Conservation (phyloP, 2,888 invertebrate species). For the Drepana falcataria region DNA sequence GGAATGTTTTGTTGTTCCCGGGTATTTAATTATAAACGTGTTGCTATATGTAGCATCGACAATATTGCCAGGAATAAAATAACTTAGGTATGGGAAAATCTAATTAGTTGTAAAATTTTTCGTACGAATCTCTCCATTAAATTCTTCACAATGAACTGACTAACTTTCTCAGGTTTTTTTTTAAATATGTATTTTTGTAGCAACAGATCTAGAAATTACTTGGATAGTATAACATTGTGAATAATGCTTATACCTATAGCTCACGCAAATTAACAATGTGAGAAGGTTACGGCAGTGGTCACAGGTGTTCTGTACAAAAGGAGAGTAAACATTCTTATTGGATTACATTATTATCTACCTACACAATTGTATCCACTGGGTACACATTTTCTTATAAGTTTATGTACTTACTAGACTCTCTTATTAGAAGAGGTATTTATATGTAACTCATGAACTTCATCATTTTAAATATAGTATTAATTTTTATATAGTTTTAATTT, state of each 20-base stretch:
- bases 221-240: slow-evolving; percentile 8
- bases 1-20: slow-evolving; percentile 3
- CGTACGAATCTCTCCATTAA: too few relatives aligned
- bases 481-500: too few relatives aligned
- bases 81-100: too few relatives aligned
- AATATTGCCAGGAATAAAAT: too few relatives aligned
- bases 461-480: too few relatives aligned
- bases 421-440: not conserved
- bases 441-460: too few relatives aligned
- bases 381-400: slow-evolving; percentile 7
- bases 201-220: not conserved
- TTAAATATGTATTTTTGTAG: too few relatives aligned
- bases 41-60: too few relatives aligned
- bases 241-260: slow-evolving; percentile 16
- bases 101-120: too few relatives aligned
- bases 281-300: slow-evolving; percentile 39
- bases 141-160: too few relatives aligned
- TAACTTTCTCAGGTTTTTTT: too few relatives aligned
- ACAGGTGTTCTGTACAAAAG: slow-evolving; percentile 40
- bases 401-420: not conserved
- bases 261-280: slow-evolving; percentile 29
- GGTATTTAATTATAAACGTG: not conserved
- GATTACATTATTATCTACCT: slow-evolving; percentile 28
- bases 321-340: slow-evolving; percentile 33
- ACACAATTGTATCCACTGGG: slow-evolving; percentile 2